Evolutionary conservation across 2,797 vertebrate species (phyloP).

Genomic region (Tinamus major): DNA sequence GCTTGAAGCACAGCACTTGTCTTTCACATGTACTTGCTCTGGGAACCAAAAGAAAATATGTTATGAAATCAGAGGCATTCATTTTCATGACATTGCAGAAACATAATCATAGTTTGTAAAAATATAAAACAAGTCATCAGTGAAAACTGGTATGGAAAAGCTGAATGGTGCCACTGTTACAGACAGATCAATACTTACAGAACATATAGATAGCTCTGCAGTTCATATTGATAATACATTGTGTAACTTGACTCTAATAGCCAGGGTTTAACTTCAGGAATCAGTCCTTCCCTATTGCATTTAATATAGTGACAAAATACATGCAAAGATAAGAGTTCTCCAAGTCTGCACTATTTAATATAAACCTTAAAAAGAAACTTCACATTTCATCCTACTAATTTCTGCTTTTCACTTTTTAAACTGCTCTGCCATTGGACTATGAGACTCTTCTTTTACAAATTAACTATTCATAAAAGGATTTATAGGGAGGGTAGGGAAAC

Average conservation of each 20-base stretch:
- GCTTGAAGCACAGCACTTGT: not conserved
- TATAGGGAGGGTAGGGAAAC: not conserved
- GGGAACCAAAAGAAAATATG: not conserved
- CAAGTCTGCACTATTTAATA: not conserved
- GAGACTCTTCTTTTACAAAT: not conserved
- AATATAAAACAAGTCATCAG: not conserved
- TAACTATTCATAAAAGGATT: not conserved
- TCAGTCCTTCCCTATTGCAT: not conserved
- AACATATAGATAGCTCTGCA: not conserved
- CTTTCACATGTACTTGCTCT: not conserved
- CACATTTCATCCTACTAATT: not conserved
- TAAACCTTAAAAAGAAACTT: not conserved
- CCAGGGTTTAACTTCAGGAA: not conserved
- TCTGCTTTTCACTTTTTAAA: not conserved
- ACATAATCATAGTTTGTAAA: not conserved
- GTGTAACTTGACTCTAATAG: not conserved
- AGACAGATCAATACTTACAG: not conserved
- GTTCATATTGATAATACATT: not conserved
- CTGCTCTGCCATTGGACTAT: not conserved
- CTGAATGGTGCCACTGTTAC: not conserved
- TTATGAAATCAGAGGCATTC: not conserved
- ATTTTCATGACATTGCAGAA: not conserved
- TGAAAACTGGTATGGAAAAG: not conserved
- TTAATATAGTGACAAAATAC: not conserved
- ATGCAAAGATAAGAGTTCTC: not conserved